A percentile compares a stretch with the other conserved stretches of the same genome.
Conservation (phyloP, 2,113 vertebrate species). For the Melanerpes aurifrons region DNA sequence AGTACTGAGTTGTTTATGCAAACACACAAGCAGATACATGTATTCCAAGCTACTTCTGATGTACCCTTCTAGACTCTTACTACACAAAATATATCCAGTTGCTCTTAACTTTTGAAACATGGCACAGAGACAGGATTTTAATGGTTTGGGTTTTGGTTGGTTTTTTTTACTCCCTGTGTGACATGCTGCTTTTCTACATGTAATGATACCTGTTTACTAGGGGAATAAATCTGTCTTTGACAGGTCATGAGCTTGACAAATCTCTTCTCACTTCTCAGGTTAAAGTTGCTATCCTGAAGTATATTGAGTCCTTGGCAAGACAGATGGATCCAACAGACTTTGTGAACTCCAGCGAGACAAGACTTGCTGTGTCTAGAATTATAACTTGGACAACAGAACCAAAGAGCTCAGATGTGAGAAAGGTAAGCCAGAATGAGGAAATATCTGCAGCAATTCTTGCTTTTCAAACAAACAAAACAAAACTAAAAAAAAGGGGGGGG, state of each 20-base stretch:
- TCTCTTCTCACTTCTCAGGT: constrained; percentile 78
- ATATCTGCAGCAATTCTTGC: background rate
- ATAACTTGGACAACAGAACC: constrained; percentile 99
- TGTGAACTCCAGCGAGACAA: constrained; percentile 96
- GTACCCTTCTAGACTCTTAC: background rate
- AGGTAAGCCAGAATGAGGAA: constrained; percentile 76
- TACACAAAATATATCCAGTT: background rate
- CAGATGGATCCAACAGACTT: constrained; percentile 99
- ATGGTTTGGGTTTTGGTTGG: background rate
- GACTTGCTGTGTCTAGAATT: constrained; percentile 96
- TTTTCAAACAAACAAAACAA: background rate
- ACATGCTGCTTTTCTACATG: background rate
- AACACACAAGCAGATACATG: background rate
- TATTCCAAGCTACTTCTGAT: background rate
- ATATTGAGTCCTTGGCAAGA: constrained; percentile 92
- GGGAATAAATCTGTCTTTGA: background rate
- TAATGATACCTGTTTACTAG: background rate
- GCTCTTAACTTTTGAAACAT: background rate
- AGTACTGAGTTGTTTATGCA: background rate
- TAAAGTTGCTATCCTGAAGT: constrained; percentile 97
- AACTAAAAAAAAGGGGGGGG: background rate
- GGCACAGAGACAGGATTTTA: background rate
- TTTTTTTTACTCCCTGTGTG: background rate
- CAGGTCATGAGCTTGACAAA: background rate
- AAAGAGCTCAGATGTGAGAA: constrained; percentile 98